Evolutionary conservation across 2,888 invertebrate species (phyloP).

Genomic region (Eupithecia vulgata): DNA sequence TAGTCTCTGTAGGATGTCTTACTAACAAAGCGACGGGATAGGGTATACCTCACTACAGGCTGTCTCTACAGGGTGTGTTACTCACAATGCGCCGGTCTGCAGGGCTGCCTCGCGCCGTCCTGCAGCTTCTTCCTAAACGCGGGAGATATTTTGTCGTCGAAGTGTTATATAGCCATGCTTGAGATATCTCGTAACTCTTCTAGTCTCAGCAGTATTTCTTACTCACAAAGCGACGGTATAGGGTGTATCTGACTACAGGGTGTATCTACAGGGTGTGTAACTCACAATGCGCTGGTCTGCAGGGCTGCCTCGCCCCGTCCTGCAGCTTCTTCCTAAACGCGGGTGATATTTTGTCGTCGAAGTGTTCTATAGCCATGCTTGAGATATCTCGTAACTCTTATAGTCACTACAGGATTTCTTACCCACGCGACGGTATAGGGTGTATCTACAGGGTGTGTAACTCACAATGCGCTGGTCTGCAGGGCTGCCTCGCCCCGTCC

Average conservation of each 20-base stretch:
- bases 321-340: conserved; percentile 68
- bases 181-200: conserved; percentile 96
- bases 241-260: too few relatives aligned
- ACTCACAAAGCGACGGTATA: too few relatives aligned
- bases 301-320: conserved; percentile 56
- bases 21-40: too few relatives aligned
- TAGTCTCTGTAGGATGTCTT: too few relatives aligned
- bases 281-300: conserved; percentile 51
- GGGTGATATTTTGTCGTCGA: conserved; percentile 92
- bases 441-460: too few relatives aligned
- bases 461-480: conserved; percentile 51
- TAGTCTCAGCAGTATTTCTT: too few relatives aligned
- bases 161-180: conserved; percentile 98
- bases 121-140: conserved; percentile 68
- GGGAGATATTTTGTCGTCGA: conserved; percentile 92
- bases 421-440: too few relatives aligned
- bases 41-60: too few relatives aligned
- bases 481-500: conserved; percentile 56
- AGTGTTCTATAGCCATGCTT: conserved; percentile 98
- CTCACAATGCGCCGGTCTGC: conserved; percentile 51
- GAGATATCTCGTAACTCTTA: conserved; percentile 96
- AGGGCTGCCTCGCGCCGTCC: conserved; percentile 56
- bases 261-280: not conserved
- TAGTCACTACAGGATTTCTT: too few relatives aligned
- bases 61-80: not conserved